Evolutionary conservation across 1,140 invertebrate genomes (phyloP), one percentile per base, ranked within the genome.

Genomic region (Apis florea): DNA sequence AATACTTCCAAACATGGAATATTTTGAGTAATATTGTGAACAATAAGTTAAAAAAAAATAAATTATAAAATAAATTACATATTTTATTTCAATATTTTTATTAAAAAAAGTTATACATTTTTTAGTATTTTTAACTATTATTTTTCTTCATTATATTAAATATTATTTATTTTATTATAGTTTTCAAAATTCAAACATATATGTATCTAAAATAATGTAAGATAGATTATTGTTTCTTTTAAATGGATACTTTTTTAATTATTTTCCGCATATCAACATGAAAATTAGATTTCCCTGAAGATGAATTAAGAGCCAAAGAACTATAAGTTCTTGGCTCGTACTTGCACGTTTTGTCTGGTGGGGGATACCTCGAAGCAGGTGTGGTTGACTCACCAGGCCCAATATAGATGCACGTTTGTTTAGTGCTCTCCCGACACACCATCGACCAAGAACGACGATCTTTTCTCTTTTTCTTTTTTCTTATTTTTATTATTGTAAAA

Each of bases 251-350:
- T 5, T 19, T 51, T n/a, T 51, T n/a, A n/a, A 56, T 75, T 21
- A 21, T 31, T 51, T 15, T 1, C 24, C 51, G 11, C 8, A 40
- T 17, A 58, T 61, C 56, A 53, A 51, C 17, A 63, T 63, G 17
- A n/a, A 17, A 80, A 80, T 54, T 49, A 47, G 19, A 67, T 53
- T 13, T 80, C 79, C 72, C 79, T 75, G 72, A 85, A 88, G 83
- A 90, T 90, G 89, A 90, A 90, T 90, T 85, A 90, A 89, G 88
- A 69, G 67, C 54, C 70, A 83, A 67, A 72, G 79, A 76, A 81
- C 61, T 68, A 83, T 91, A 93, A 94, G 94, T 94, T 93, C 92
- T 93, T 93, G 88, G 88, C 89, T 89, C 77, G 61, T 53, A 76
- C 70, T 82, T 69, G 73, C 78, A 69, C 74, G 70, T 77, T 31